Evolutionary conservation across 2,113 vertebrate species (phyloP).

Genomic region (Poeciliopsis occidentalis): DNA sequence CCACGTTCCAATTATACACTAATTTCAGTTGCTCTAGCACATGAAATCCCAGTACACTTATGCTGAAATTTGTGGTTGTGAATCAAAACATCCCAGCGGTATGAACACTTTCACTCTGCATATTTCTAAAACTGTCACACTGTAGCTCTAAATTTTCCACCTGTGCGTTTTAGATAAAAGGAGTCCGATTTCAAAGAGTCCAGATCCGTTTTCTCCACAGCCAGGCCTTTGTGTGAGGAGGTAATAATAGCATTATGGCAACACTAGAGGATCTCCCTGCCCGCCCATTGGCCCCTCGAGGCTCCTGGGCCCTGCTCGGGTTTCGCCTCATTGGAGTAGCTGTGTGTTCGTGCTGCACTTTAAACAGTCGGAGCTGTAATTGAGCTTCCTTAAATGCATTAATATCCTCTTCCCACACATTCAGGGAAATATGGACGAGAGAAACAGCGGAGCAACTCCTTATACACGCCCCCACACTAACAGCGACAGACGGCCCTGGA

Average conservation of each 20-base stretch:
- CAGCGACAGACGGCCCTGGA: constrained; percentile 7
- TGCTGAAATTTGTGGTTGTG: neutral
- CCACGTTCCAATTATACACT: neutral
- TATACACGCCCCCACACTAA: constrained; percentile 14
- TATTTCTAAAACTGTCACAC: neutral
- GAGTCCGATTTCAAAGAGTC: constrained; percentile 67
- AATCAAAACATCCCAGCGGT: neutral
- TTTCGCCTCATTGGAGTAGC: constrained; percentile 58
- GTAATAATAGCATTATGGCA: constrained; percentile 68
- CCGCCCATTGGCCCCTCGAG: constrained; percentile 28
- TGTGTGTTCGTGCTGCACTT: constrained; percentile 30
- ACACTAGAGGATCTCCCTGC: constrained; percentile 48
- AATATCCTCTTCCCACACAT: constrained; percentile 29
- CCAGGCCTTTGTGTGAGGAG: constrained; percentile 48
- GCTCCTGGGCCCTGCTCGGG: constrained; percentile 51
- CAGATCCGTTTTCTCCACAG: constrained; percentile 31
- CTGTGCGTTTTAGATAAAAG: constrained; percentile 2
- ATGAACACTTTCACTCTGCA: neutral
- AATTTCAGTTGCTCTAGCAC: neutral
- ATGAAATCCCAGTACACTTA: neutral
- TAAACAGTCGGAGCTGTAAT: constrained; percentile 29
- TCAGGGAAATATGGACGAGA: constrained; percentile 22
- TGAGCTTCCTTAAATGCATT: constrained; percentile 30
- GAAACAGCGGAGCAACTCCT: constrained; percentile 23
- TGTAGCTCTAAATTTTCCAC: neutral